A percentile compares a stretch with the other conserved stretches of the same genome.
These are phyloP conservation scores for Odocoileus virginianus DNA, from an alignment of 2,113 vertebrate species.

Conservation along the genomic window DNA sequence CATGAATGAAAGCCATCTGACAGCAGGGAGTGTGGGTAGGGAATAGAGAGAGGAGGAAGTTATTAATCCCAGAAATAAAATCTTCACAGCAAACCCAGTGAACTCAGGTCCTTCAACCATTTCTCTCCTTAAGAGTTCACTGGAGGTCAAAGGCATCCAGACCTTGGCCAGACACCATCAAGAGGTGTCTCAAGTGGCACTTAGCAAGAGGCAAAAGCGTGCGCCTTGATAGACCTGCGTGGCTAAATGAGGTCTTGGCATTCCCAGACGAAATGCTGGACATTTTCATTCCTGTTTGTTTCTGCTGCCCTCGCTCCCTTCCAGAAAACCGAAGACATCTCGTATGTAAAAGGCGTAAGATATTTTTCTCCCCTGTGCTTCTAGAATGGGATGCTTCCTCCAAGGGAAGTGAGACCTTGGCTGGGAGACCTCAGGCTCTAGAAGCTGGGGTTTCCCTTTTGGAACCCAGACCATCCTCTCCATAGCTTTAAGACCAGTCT, in stretches of 20 bases:
- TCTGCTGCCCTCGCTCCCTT: no score
- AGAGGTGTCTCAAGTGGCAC: not conserved
- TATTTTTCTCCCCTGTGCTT: not conserved
- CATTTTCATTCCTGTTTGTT: not conserved
- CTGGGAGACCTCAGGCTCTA: not conserved
- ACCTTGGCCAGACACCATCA: not conserved
- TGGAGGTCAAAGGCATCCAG: not conserved
- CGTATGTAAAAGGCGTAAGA: not conserved
- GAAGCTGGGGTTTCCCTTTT: not conserved
- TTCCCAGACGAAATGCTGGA: not conserved
- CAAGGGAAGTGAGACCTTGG: not conserved
- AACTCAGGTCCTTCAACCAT: not conserved
- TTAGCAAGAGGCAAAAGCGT: not conserved
- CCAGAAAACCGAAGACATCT: not conserved
- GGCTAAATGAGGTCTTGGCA: not conserved
- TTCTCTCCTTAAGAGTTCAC: not conserved
- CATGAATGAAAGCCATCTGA: not conserved
- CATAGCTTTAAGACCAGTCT: not conserved
- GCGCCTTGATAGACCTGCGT: not conserved
- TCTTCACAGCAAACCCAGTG: not conserved
- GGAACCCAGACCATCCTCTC: not conserved
- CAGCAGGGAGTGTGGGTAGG: no score
- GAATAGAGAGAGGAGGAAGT: not conserved
- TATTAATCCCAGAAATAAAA: not conserved
- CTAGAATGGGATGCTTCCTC: not conserved